Evolutionary conservation across 2,888 invertebrate species (phyloP), one percentile per base, ranked within the genome.

Genomic region (Thymelicus lineola): DNA sequence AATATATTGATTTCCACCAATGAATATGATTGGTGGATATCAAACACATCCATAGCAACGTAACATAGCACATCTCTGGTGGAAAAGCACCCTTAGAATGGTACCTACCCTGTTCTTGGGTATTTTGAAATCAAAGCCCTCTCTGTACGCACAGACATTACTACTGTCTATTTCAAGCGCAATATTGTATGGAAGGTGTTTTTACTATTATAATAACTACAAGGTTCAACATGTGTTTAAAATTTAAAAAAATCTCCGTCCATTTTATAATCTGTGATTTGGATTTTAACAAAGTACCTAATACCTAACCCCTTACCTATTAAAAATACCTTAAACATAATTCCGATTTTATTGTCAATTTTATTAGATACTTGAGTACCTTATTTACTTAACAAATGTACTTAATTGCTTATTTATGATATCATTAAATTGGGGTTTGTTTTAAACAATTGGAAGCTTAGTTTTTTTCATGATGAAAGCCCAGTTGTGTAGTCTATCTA

Each of bases 261-360:
- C 64, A 55, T 28, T 53, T 1, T 10, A 57, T 12, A 45, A 45
- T 57, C 65, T 65, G 65, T 57, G 55, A 65, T 65, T 42, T 28
- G 1, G 42, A 45, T 38, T 58, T 58, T 36, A 58, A 38, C 15
- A 7, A 57, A 35, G 28, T 28, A 28, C 28, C 28, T 28, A 28
- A 28, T 28, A 28, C 28, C 1, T 28, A 28, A 28, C 3, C 28
- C 28, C 28, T 28, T 28, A 20, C 3, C n/a, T n/a, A n/a, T n/a
- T n/a, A n/a, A n/a, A n/a, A 57, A 57, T 57, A 36, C 5, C 20
- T 55, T 10, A 55, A 57, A 36, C 7, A 57, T 57, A 36, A 15
- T 55, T 35, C 20, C 28, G 55, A 12, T 42, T 42, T 28, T 17
- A 28, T 55, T 14, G 1, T 20, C 12, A 28, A 55, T 7, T 0